Evolutionary conservation across 2,797 vertebrate genomes (phyloP).

Genomic region (Phalloptychus januarius): DNA sequence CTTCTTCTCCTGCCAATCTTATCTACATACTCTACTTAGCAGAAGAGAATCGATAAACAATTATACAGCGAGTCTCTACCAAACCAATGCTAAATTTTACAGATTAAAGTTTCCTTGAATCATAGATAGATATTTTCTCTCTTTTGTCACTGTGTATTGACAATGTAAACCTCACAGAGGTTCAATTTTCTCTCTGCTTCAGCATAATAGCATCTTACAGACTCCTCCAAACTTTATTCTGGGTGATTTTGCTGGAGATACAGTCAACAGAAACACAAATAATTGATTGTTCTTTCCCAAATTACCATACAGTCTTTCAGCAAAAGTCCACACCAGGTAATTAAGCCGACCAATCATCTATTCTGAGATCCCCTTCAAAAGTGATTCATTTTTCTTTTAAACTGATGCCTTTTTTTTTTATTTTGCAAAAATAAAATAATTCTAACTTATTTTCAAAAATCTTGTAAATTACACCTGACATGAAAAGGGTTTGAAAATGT

Average conservation of each 20-base stretch:
- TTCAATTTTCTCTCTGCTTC: constrained; percentile 64
- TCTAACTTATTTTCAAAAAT: constrained; percentile 6
- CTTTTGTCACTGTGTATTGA: constrained; percentile 45
- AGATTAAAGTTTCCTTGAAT: constrained; percentile 74
- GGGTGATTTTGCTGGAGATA: constrained; percentile 49
- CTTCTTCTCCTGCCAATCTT: constrained; percentile 80
- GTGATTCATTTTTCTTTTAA: constrained; percentile 12
- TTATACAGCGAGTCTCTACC: constrained; percentile 80
- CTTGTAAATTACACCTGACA: constrained; percentile 34
- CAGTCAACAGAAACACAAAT: constrained; percentile 57
- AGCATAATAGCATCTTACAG: constrained; percentile 59
- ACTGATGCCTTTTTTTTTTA: constrained; percentile 16
- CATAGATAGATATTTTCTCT: constrained; percentile 51
- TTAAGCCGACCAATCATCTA: constrained; percentile 30
- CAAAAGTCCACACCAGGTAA: constrained; percentile 37
- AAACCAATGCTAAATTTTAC: constrained; percentile 79
- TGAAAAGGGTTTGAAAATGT: constrained; percentile 29
- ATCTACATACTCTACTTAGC: constrained; percentile 84
- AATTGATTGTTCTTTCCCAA: constrained; percentile 33
- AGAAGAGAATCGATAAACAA: constrained; percentile 80
- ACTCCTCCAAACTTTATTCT: constrained; percentile 64
- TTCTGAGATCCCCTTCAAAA: constrained; percentile 28
- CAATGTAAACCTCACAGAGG: constrained; percentile 82
- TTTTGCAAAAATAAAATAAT: constrained; percentile 22
- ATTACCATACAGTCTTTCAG: constrained; percentile 40